Percentiles rank a stretch among this genome's conserved stretches.
Evolutionary conservation across 1,140 invertebrate species (phyloP).

Genomic region (Oscheius sp.): DNA sequence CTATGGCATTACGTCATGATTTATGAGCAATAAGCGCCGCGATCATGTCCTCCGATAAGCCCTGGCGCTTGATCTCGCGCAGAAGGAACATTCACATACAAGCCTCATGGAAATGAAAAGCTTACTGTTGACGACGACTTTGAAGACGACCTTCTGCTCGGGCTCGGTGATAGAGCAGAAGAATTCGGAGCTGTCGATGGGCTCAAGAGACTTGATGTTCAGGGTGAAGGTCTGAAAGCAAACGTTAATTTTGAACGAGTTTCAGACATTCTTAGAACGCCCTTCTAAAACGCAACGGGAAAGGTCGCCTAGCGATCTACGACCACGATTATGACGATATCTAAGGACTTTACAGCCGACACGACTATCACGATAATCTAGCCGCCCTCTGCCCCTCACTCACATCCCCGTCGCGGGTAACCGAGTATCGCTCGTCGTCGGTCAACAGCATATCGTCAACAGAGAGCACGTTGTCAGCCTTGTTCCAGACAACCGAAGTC

Average conservation of each 20-base stretch:
- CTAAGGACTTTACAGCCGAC: not conserved
- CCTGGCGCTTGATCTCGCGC: not conserved
- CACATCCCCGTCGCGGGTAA: not conserved
- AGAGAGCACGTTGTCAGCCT: not conserved
- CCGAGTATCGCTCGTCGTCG: not conserved
- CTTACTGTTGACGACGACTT: conserved; percentile 21
- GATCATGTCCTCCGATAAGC: not conserved
- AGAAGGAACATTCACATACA: not conserved
- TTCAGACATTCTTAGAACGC: not conserved
- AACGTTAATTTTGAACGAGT: not conserved
- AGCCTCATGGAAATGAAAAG: no score
- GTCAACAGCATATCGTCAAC: not conserved
- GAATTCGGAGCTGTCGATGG: conserved; percentile 23
- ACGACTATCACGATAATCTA: conserved; percentile 10
- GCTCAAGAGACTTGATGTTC: conserved; percentile 23
- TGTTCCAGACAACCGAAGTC: conserved; percentile 2
- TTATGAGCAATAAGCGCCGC: not conserved
- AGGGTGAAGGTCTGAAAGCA: conserved; percentile 1
- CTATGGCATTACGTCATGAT: conserved; percentile 22
- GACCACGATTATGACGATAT: conserved; percentile 1
- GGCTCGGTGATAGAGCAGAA: conserved; percentile 20
- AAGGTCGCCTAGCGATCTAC: not conserved
- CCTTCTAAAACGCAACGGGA: not conserved
- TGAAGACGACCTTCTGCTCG: conserved; percentile 9
- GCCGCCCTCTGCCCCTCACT: not conserved